A percentile compares a stretch with the other conserved stretches of the same genome.
These are phyloP conservation scores for Macquaria ambigua DNA, from an alignment of 2,113 vertebrate genomes.

Conservation along the genomic window DNA sequence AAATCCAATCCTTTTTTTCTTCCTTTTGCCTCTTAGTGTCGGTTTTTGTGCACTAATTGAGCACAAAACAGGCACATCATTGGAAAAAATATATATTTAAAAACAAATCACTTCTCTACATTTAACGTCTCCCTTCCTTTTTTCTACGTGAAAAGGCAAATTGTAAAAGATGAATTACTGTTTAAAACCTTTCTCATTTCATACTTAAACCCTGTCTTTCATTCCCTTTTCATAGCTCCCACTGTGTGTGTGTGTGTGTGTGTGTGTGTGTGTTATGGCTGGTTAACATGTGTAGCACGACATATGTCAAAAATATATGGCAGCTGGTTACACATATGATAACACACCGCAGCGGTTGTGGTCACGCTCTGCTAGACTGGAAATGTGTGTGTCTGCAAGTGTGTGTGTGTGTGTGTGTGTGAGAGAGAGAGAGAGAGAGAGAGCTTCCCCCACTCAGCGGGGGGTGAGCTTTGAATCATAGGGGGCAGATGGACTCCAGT, in stretches of 20 bases:
- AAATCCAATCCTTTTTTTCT: not conserved
- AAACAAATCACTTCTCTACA: not conserved
- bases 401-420: not conserved
- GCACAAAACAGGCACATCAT: not conserved
- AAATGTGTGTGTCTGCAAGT: not conserved
- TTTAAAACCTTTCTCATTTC: not conserved
- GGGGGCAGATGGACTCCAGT: constrained; percentile 61
- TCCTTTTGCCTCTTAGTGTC: not conserved
- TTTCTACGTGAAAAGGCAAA: not conserved
- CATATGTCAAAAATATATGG: constrained; percentile 24
- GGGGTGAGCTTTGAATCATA: constrained; percentile 64
- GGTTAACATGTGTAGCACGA: constrained; percentile 6
- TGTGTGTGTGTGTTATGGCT: not conserved
- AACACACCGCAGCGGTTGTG: constrained; percentile 9
- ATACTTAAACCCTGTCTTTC: not conserved
- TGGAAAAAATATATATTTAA: not conserved
- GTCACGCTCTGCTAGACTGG: constrained; percentile 28
- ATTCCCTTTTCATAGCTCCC: not conserved
- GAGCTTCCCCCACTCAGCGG: constrained; percentile 23
- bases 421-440: not conserved
- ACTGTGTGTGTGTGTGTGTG: not conserved
- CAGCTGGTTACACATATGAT: constrained; percentile 24
- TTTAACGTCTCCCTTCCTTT: not conserved
- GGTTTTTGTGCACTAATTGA: not conserved
- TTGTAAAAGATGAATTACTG: not conserved